Evolutionary conservation across 2,113 vertebrate species (phyloP).

Genomic region (Rostratula benghalensis): DNA sequence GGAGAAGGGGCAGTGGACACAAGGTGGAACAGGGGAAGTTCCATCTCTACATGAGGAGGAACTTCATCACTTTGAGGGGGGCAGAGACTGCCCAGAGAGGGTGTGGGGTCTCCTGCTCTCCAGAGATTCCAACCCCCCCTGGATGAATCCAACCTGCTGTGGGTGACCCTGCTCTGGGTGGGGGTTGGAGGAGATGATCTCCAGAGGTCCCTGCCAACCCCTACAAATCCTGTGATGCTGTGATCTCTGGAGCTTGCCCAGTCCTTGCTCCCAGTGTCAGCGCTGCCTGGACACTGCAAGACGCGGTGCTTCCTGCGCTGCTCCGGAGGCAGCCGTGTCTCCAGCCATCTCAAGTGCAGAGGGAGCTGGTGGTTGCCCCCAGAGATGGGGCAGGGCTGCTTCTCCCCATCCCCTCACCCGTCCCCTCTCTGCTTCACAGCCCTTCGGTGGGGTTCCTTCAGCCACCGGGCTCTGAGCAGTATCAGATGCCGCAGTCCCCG

Average conservation of each 20-base stretch:
- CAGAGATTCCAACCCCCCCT: too few species aligned
- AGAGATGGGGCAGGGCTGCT: not conserved
- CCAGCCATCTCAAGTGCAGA: not conserved
- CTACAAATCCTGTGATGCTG: too few species aligned
- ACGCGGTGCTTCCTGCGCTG: not conserved
- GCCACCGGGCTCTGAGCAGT: constrained; percentile 94
- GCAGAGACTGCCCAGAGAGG: too few species aligned
- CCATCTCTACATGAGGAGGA: too few species aligned
- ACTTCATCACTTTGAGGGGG: too few species aligned
- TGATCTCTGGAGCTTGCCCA: not conserved
- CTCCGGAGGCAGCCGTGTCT: not conserved
- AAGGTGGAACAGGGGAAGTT: too few species aligned
- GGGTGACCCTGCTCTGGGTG: too few species aligned
- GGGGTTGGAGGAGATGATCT: too few species aligned
- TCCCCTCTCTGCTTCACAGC: constrained; percentile 69
- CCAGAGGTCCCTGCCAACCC: too few species aligned
- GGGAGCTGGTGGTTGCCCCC: not conserved
- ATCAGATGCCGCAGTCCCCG: constrained; percentile 92
- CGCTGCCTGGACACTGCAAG: not conserved
- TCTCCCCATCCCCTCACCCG: constrained; percentile 12
- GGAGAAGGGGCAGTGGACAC: too few species aligned
- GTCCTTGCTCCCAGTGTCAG: not conserved
- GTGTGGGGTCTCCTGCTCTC: too few species aligned
- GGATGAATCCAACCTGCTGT: too few species aligned
- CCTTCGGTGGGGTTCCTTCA: constrained; percentile 94